Base-by-base conservation (phyloP, 2,888 invertebrate species). In the Acholoe squamosa region DNA sequence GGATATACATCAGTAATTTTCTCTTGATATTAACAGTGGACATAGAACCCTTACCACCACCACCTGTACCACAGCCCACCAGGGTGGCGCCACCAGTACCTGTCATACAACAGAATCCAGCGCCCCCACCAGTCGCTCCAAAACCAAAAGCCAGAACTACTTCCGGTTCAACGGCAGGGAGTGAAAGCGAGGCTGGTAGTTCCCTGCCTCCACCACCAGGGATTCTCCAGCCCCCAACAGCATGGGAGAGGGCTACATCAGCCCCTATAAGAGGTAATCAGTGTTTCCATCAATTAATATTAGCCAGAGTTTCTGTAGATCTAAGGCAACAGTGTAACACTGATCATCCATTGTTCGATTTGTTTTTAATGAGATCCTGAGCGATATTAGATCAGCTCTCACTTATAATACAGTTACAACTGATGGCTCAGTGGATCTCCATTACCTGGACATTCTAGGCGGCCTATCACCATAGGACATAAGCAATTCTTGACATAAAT, bases 51-150 rank as follows among this genome's bases (percentile, higher is more conserved):
- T 22, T 84, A 22, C 84, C 84, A 5, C 84, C 84, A 1, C 84
- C 84, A 33, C 84, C 84, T 34, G 14, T 28, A 10, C 84, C 34
- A 5, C 84, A 84, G 25, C 84, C 84, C 51, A 51, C 84, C n/a
- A 84, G 84, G 84, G 84, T 22, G 51, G 84, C 84, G 51, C 84
- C 84, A 3, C 84, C 84, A 1, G 51, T 84, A n/a, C 84, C 84
- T 22, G 25, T 43, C 5, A 10, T 43, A 10, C 43, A 43, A 10
- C 61, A 71, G 71, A 0, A 71, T 5, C 31, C 71, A 0, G 71
- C 25, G 14, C 71, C 33, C 0, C 43, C 84, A 3, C 22, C 84
- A 33, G 84, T 84, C 5, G 43, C 84, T 7, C 43, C 84, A 3
- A 61, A 61, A 61, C 61, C 61, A 7, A 61, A 61, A n/a, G 12